Conservation (phyloP, 1,140 invertebrate genomes). For the Rhopalosiphum padi region DNA sequence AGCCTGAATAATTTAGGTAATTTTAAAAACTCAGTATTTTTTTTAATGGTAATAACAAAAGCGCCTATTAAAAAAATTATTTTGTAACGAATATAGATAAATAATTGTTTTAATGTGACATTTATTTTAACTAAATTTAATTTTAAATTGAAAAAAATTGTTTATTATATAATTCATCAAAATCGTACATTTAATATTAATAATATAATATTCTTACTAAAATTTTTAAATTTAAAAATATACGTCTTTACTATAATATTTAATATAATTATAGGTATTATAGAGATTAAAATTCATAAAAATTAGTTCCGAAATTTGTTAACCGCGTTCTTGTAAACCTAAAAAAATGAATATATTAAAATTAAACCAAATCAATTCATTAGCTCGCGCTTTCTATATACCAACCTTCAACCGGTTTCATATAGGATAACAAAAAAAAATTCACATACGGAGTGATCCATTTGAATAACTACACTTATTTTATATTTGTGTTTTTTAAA, state of each 20-base stretch:
- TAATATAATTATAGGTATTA: neutral
- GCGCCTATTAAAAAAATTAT: neutral
- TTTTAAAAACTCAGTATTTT: neutral
- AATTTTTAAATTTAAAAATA: neutral
- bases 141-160: neutral
- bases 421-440: slow-evolving; percentile 31
- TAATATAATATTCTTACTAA: neutral
- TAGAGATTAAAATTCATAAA: neutral
- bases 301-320: neutral
- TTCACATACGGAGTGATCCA: neutral
- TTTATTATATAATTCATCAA: neutral
- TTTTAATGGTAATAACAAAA: neutral
- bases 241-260: neutral
- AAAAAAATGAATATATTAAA: neutral
- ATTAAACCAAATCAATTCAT: slow-evolving; percentile 22
- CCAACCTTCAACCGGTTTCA: slow-evolving; percentile 22
- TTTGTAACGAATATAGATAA: neutral
- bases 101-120: neutral
- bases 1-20: neutral
- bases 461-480: neutral
- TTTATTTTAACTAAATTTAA: neutral
- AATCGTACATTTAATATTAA: too few species aligned
- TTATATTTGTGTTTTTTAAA: neutral
- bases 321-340: neutral
- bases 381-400: slow-evolving; percentile 10